Evolutionary conservation across 2,797 vertebrate species (phyloP).

Genomic region (Agapornis canus): DNA sequence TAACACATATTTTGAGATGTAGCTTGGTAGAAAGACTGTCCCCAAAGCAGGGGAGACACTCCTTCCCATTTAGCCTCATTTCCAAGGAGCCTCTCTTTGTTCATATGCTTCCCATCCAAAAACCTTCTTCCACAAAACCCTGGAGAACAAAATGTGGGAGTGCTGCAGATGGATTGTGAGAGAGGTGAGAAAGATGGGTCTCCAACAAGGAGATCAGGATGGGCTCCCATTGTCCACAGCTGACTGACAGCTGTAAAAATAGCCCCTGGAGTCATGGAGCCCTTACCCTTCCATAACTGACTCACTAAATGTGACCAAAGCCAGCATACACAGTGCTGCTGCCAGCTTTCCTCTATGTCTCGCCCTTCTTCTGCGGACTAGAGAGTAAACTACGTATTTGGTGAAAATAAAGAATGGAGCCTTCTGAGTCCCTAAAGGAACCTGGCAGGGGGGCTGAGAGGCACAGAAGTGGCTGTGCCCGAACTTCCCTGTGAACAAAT

Average conservation of each 20-base stretch:
- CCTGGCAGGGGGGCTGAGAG: neutral
- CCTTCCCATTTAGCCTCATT: neutral
- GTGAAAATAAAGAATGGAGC: neutral
- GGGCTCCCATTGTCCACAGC: neutral
- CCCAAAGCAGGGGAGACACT: neutral
- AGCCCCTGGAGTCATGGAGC: neutral
- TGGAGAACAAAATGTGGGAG: neutral
- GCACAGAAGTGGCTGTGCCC: neutral
- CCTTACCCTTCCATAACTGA: neutral
- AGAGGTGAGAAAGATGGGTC: neutral
- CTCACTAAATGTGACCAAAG: neutral
- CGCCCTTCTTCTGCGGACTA: neutral
- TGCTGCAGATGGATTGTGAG: neutral
- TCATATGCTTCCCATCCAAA: neutral
- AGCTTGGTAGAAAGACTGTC: neutral
- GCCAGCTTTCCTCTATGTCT: conserved; percentile 20
- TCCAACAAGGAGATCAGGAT: neutral
- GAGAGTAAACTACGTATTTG: neutral
- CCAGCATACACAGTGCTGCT: conserved; percentile 8
- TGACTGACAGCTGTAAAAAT: neutral
- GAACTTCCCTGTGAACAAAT: conserved; percentile 13
- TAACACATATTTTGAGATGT: neutral
- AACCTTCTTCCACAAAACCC: neutral
- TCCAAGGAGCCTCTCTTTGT: neutral
- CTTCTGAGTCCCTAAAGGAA: conserved; percentile 8